These are phyloP conservation scores for Alethe castanea DNA, from an alignment of 2,113 vertebrate species.

Conservation along the genomic window DNA sequence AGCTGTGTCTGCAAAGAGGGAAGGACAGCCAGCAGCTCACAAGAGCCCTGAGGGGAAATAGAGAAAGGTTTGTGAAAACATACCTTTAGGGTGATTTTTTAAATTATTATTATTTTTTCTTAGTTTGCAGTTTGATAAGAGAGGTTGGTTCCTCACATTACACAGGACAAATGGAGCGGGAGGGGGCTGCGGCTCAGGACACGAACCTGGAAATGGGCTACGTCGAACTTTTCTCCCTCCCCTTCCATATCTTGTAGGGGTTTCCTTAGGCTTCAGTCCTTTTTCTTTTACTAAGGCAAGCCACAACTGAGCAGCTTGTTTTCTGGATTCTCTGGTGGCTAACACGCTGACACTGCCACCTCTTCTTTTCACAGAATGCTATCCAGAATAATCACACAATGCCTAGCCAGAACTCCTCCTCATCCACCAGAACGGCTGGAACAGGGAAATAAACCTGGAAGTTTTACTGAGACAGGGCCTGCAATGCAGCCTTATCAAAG, in stretches of 20 bases:
- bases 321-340: neutral
- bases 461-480: neutral
- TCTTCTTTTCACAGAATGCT: neutral
- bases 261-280: neutral
- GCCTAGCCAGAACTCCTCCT: neutral
- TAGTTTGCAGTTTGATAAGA: neutral
- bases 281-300: neutral
- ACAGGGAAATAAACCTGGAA: neutral
- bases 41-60: neutral
- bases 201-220: rapidly evolving
- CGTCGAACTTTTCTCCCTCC: neutral
- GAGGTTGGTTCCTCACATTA: neutral
- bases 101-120: neutral
- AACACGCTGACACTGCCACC: neutral
- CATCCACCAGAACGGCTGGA: neutral
- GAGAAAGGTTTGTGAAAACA: neutral
- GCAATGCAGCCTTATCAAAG: neutral
- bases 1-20: neutral
- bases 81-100: neutral
- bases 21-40: neutral
- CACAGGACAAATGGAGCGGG: rapidly evolving
- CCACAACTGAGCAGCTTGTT: rapidly evolving
- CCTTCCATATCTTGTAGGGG: neutral
- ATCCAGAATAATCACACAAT: neutral
- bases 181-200: neutral